These are phyloP conservation scores for Zosterops pallidus DNA, from an alignment of 2,113 vertebrate genomes.

Conservation along the genomic window DNA sequence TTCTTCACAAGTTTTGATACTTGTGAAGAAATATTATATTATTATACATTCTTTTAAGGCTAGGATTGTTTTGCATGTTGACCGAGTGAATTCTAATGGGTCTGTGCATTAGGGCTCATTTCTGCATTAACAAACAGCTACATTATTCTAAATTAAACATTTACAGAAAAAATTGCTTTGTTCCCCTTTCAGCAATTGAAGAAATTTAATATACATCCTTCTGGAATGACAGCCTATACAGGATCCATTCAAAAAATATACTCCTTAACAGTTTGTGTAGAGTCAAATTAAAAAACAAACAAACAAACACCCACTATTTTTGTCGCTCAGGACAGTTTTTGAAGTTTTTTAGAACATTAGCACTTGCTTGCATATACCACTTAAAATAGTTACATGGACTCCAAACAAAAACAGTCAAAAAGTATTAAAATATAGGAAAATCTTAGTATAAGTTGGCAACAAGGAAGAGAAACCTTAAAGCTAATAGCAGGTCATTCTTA, in stretches of 20 bases:
- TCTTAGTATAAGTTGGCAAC: neutral
- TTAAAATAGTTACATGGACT: neutral
- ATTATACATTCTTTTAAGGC: neutral
- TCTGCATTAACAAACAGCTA: neutral
- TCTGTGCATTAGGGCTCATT: neutral
- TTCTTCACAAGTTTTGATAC: neutral
- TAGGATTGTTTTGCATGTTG: neutral
- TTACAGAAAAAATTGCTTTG: neutral
- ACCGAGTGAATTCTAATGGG: neutral
- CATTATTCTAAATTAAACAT: neutral
- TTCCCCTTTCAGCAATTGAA: neutral
- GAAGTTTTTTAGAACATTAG: neutral
- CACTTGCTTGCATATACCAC: neutral
- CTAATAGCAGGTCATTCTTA: neutral
- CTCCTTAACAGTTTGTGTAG: neutral
- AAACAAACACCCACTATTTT: neutral
- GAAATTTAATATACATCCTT: neutral
- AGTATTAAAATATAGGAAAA: neutral
- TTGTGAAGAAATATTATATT: neutral
- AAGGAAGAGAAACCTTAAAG: neutral
- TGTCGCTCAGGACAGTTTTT: neutral
- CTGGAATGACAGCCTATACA: neutral
- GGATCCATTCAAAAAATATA: neutral
- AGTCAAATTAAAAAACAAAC: neutral
- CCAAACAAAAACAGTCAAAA: neutral